These are phyloP conservation scores for Halichoerus grypus DNA, from an alignment of 2,113 vertebrate genomes.

Conservation along the genomic window DNA sequence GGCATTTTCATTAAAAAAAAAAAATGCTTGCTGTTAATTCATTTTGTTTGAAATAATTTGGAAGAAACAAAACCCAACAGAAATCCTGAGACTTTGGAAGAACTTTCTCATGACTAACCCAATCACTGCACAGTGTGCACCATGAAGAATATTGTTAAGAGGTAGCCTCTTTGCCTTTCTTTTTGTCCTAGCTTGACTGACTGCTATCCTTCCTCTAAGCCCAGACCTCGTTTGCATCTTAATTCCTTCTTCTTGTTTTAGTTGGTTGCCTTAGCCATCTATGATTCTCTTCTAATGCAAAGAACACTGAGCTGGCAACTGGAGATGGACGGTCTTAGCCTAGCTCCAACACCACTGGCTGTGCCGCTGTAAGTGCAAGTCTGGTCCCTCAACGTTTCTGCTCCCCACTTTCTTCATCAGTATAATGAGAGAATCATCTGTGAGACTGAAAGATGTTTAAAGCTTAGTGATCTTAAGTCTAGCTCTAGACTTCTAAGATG, in stretches of 20 bases:
- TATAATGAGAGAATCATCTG: neutral
- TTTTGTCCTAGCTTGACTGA: neutral
- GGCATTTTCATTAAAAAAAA: conserved; percentile 56
- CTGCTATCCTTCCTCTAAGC: neutral
- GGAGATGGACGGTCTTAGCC: neutral
- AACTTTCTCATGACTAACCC: neutral
- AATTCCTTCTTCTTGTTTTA: neutral
- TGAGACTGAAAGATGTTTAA: neutral
- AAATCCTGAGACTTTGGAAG: neutral
- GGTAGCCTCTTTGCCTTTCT: neutral
- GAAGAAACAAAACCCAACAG: neutral
- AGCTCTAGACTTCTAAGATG: neutral
- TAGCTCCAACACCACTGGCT: neutral
- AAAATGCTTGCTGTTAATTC: conserved; percentile 38
- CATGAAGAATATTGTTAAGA: neutral
- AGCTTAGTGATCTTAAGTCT: neutral
- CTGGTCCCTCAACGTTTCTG: neutral
- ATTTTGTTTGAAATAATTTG: conserved; percentile 54
- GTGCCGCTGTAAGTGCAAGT: neutral
- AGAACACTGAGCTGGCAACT: neutral
- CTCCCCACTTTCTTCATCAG: neutral
- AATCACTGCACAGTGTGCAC: neutral
- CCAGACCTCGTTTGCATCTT: neutral
- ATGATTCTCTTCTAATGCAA: neutral
- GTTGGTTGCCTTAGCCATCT: neutral